phyloP scores from a whole-genome alignment of 2,888 invertebrate genomes.

The Carterocephalus palaemon region DNA sequence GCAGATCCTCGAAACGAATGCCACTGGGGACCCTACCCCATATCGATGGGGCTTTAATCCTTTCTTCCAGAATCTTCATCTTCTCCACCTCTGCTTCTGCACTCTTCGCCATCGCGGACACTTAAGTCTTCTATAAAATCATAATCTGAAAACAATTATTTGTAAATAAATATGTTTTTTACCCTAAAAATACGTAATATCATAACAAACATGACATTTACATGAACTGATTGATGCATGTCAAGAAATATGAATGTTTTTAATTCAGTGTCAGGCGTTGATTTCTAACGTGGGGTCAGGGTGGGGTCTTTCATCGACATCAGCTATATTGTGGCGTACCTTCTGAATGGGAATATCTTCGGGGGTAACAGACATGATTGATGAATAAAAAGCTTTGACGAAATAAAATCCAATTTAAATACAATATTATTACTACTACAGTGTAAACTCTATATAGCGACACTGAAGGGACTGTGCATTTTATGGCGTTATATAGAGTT shows the following conservation, averaged over 20 bases:
- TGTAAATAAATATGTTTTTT: neutral
- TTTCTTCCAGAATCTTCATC: conserved; percentile 62
- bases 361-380: too few species aligned
- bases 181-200: neutral
- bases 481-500: too few species aligned
- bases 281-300: too few species aligned
- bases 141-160: too few species aligned
- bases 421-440: too few species aligned
- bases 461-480: too few species aligned
- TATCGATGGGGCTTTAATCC: conserved; percentile 69
- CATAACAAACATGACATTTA: conserved; percentile 7
- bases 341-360: too few species aligned
- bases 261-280: conserved; percentile 17
- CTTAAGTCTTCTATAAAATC: neutral
- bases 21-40: conserved; percentile 67
- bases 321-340: too few species aligned
- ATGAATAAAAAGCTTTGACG: too few species aligned
- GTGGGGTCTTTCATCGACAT: too few species aligned
- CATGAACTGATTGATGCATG: conserved; percentile 23
- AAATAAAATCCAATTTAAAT: too few species aligned
- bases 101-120: conserved; percentile 46
- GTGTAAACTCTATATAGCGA: too few species aligned
- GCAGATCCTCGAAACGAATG: conserved; percentile 67
- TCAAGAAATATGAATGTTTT: conserved; percentile 10
- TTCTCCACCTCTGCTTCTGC: conserved; percentile 61